Conservation (phyloP, 2,113 vertebrate genomes). For the Aspiorhynchus laticeps region DNA sequence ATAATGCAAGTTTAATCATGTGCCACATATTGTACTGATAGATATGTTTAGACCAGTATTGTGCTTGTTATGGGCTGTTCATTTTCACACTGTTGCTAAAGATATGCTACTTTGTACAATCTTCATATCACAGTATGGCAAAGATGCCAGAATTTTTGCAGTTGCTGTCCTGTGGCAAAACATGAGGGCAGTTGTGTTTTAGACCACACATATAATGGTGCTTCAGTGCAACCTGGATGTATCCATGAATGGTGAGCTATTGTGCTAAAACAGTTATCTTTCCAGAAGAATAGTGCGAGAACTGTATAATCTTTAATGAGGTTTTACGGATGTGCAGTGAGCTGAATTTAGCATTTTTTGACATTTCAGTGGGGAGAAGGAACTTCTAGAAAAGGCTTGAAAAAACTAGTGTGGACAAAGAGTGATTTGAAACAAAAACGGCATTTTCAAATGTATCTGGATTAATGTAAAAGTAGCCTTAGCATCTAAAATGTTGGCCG, state of each 20-base stretch:
- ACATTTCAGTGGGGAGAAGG: not conserved
- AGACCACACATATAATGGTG: not conserved
- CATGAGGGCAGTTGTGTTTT: too few relatives aligned
- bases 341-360: not conserved
- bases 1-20: too few relatives aligned
- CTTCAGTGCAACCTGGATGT: not conserved
- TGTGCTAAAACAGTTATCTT: not conserved
- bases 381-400: not conserved
- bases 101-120: too few relatives aligned
- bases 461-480: too few relatives aligned
- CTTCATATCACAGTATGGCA: too few relatives aligned
- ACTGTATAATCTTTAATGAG: not conserved
- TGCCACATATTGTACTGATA: too few relatives aligned
- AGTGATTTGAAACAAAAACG: not conserved
- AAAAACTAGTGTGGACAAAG: not conserved
- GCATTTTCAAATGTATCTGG: not conserved
- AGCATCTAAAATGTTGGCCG: too few relatives aligned
- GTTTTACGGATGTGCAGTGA: not conserved
- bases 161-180: too few relatives aligned
- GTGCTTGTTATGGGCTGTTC: not conserved
- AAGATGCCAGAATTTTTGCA: too few relatives aligned
- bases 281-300: not conserved
- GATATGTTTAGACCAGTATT: too few relatives aligned
- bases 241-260: not conserved
- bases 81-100: too few relatives aligned